Evolutionary conservation across 2,888 invertebrate species (phyloP), one percentile per base, ranked within the genome.

Genomic region (Sesamia inferens): DNA sequence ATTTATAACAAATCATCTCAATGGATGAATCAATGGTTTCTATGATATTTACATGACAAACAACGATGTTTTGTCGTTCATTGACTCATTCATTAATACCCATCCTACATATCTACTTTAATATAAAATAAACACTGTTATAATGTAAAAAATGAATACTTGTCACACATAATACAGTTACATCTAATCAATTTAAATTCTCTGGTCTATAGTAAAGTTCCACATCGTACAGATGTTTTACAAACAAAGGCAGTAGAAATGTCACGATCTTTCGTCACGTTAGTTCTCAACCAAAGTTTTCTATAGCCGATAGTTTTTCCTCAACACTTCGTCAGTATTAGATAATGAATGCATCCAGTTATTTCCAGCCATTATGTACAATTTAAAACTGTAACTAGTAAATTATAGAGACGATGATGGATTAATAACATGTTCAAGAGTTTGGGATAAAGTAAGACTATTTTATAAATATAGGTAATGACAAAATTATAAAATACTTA

Each of bases 21-120:
- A 74, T 76, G 77, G 76, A 87, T 90, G 89, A 91, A 87, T 90
- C 89, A 90, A 89, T 85, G 68, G 70, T 67, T 83, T 79, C 78
- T 77, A 83, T 74, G 74, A 64, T 74, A 79, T 85, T 85, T 79
- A 76, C 82, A 87, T 88, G 89, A 88, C 87, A 79, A 86, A 86
- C 84, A 80, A 82, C 77, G 74, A 61, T 81, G 71, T 75, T 81
- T 74, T 75, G 62, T 69, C 76, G 83, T 72, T 72, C 73, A 75
- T 73, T 88, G 87, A 89, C 75, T 87, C 88, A 88, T 81, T 74
- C 76, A 79, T 68, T 64, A n/a, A n/a, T n/a, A 63, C n/a, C 63
- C 44, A 54, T 71, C 51, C 71, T 79, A 75, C 69, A 75, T 74
- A 80, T 66, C 58, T 68, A 14, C 31, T 31, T 31, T 31, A 63